These are phyloP conservation scores for Manis crassicaudata DNA, from an alignment of 2,797 vertebrate genomes.

Conservation along the genomic window DNA sequence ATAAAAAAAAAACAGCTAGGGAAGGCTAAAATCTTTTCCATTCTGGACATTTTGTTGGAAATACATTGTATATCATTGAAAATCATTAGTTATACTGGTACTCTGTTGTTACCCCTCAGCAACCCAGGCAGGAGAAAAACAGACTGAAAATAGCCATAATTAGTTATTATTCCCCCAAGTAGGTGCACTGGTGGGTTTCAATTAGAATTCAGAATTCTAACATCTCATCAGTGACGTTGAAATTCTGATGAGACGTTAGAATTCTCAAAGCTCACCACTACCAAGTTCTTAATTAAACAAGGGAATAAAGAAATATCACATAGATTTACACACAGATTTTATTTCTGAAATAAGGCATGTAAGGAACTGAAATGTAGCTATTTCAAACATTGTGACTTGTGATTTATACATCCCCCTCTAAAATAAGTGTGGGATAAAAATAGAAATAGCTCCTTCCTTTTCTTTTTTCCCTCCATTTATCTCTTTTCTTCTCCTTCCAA, in stretches of 20 bases:
- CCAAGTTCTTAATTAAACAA: conserved; percentile 15
- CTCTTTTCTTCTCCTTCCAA: background rate
- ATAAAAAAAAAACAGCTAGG: background rate
- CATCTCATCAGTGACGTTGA: background rate
- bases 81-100: conserved; percentile 27
- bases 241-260: too few species aligned
- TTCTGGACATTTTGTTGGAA: background rate
- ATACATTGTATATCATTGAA: conserved; percentile 7
- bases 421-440: conserved; percentile 48
- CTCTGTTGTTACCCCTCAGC: background rate
- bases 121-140: background rate
- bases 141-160: background rate
- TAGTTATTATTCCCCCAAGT: background rate
- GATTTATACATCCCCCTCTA: background rate
- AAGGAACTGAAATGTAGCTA: background rate
- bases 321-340: background rate
- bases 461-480: background rate
- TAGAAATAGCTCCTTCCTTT: background rate
- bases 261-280: conserved; percentile 16
- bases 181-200: background rate
- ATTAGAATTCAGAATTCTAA: conserved; percentile 39
- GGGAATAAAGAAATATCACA: background rate
- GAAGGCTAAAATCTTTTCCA: background rate
- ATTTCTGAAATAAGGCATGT: background rate
- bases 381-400: background rate